Evolutionary conservation across 23 tunicate species (phyloP), one percentile per base, ranked within the genome.

Genomic region (Halocynthia aurantium): DNA sequence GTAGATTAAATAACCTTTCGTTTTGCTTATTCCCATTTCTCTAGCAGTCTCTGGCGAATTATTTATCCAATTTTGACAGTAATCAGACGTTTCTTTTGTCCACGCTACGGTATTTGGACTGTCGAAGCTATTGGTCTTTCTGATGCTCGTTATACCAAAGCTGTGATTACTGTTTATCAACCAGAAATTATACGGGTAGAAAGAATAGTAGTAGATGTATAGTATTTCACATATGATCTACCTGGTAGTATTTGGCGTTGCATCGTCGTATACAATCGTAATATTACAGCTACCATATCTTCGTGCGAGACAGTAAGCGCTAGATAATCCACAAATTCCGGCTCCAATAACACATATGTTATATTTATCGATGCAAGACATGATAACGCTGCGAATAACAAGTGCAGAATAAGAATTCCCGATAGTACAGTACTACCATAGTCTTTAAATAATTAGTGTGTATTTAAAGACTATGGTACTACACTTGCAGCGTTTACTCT

Each of bases 301-400:
- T 55, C 82, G 51, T 15, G 93, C 75, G 13, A 87, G 57, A 53
- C 83, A 77, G 13, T 44, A 71, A 10, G 93, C 93, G 56, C 82
- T 55, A 55, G 86, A 66, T 7, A 87, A 83, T 6, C 93, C 93
- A 67, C 51, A 22, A 10, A 87, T 77, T 11, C 93, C 93, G 50
- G 80, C 93, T 7, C 93, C 93, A 61, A 87, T 44, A 6, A 87
- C 86, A 62, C 70, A 65, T 31, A 31, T 31, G 44, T 31, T 31
- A 31, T 31, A 31, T 31, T 31, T 31, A 31, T 31, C 44, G 4
- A 31, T 31, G 44, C 44, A 4, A 31, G 44, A 31, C 44, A 31
- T 31, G 44, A 31, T 31, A 31, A 31, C 44, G 44, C 44, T 31
- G 44, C 44, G 44, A 31, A 31, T 31, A 31, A 31, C 4, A 4